Evolutionary conservation across 1,140 invertebrate species (phyloP).

Genomic region (Pseudomyrmex cubaensis): DNA sequence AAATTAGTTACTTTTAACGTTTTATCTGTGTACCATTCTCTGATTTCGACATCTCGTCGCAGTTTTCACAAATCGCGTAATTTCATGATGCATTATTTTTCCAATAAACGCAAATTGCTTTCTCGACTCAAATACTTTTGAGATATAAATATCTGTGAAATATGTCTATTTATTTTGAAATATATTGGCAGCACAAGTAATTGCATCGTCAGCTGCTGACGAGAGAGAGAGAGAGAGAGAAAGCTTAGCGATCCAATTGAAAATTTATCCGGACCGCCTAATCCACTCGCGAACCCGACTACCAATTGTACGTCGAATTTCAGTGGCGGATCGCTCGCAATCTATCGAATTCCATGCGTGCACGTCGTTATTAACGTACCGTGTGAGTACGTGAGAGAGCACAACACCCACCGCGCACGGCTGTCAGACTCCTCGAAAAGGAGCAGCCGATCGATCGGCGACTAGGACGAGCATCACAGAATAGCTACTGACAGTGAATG

Average conservation of each 20-base stretch:
- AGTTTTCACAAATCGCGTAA: no score
- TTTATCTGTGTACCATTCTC: no score
- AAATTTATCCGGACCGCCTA: constrained; percentile 54
- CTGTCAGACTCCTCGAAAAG: constrained; percentile 49
- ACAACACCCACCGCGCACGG: neutral
- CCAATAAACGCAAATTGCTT: neutral
- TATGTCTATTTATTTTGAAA: constrained; percentile 33
- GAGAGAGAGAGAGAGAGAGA: no score
- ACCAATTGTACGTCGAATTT: constrained; percentile 55
- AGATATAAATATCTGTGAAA: neutral
- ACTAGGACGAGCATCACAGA: constrained; percentile 9
- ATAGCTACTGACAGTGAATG: constrained; percentile 31
- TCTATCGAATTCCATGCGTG: constrained; percentile 59
- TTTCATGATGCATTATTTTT: neutral
- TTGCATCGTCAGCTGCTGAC: neutral
- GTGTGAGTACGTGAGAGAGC: constrained; percentile 48
- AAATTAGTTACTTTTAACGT: no score
- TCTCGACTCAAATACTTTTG: neutral
- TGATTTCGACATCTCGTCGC: no score
- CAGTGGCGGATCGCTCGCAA: constrained; percentile 51
- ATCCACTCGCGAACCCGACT: constrained; percentile 40
- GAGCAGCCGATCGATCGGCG: constrained; percentile 51
- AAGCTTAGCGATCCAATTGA: constrained; percentile 39
- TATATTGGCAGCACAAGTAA: neutral
- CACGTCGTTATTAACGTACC: constrained; percentile 59